A percentile compares a stretch with the other conserved stretches of the same genome.
phyloP scores from a whole-genome alignment of 2,797 vertebrate genomes.

The Acanthornis magna region DNA sequence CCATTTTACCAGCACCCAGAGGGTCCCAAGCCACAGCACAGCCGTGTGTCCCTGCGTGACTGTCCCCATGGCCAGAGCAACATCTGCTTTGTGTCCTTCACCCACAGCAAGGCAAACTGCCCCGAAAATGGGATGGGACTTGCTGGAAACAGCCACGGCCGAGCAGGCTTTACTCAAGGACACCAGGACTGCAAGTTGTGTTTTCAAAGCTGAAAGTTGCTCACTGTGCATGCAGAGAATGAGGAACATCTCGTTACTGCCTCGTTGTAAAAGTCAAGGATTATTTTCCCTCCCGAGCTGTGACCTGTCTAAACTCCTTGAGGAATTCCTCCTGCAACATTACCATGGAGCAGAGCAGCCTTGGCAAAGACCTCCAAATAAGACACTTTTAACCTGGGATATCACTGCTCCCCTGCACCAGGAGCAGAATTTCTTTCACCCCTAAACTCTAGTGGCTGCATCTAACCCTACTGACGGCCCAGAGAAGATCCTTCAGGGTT shows the following conservation, averaged over 20 bases:
- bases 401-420: neutral
- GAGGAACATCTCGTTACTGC: neutral
- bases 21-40: neutral
- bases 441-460: neutral
- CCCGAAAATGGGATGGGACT: neutral
- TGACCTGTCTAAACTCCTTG: neutral
- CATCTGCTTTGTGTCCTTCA: fast-evolving
- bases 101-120: neutral
- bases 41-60: neutral
- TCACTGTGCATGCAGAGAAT: neutral
- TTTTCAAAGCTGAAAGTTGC: neutral
- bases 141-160: neutral
- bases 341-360: neutral
- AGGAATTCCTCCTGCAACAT: neutral
- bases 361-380: neutral
- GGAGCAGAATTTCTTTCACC: neutral
- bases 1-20: neutral
- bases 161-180: neutral
- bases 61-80: neutral
- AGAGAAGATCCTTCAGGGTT: neutral
- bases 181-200: neutral
- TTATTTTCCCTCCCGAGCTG: neutral
- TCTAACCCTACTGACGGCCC: neutral
- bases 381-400: neutral
- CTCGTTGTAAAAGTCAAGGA: neutral